These are phyloP conservation scores for Meghimatium bilineatum DNA, from an alignment of 2,888 invertebrate species.

Conservation along the genomic window DNA sequence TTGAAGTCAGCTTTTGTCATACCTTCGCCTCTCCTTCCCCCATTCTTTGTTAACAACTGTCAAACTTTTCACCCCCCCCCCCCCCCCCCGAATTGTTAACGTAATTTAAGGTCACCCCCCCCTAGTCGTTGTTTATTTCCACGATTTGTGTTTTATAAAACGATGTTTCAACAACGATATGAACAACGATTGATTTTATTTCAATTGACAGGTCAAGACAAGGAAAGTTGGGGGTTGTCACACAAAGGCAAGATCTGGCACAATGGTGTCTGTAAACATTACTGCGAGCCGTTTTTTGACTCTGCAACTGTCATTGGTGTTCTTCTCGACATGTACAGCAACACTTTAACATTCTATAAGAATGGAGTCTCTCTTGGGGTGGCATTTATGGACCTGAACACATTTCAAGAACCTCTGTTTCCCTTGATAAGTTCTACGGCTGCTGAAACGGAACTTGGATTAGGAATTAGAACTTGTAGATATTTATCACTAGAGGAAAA, in stretches of 20 bases:
- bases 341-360: conserved; percentile 64
- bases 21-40: too few species aligned
- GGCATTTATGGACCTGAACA: conserved; percentile 63
- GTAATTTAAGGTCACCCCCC: too few species aligned
- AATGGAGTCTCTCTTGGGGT: conserved; percentile 65
- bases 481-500: conserved; percentile 64
- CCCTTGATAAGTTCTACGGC: conserved; percentile 69
- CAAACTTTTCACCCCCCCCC: too few species aligned
- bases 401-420: conserved; percentile 58
- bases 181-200: not conserved
- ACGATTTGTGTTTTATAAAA: too few species aligned
- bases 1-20: too few species aligned
- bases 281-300: conserved; percentile 68
- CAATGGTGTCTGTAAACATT: conserved; percentile 59
- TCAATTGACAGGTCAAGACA: conserved; percentile 60
- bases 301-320: conserved; percentile 65
- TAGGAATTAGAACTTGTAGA: conserved; percentile 59
- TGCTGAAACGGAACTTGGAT: conserved; percentile 64
- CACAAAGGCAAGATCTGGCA: conserved; percentile 71
- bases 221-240: conserved; percentile 71
- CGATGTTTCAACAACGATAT: too few species aligned
- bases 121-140: too few species aligned
- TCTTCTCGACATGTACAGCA: conserved; percentile 64
- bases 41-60: too few species aligned
- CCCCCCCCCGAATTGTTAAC: too few species aligned